Conservation (phyloP, 2,888 invertebrate species). For the Papilio demoleus region DNA sequence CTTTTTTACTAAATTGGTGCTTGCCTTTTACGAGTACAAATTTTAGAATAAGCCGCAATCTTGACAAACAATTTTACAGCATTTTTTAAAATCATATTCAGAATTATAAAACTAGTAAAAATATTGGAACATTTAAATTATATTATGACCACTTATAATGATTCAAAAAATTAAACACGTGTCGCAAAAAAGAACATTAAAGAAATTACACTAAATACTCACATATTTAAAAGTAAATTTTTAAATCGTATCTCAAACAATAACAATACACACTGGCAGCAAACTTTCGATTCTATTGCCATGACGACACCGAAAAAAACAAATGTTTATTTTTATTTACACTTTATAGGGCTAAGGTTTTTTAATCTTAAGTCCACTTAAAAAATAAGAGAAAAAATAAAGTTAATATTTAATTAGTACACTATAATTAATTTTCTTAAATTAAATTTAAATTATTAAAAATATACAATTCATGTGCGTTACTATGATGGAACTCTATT, state of each 20-base stretch:
- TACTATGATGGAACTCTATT: constrained; percentile 3
- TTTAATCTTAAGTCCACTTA: constrained; percentile 1
- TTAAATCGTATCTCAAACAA: constrained; percentile 25
- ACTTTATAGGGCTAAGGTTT: background rate
- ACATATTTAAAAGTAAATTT: constrained; percentile 29
- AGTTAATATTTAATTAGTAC: background rate
- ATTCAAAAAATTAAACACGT: too few species aligned
- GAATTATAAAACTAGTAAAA: too few species aligned
- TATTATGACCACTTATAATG: too few species aligned
- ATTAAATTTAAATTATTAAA: background rate
- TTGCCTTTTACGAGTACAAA: too few species aligned
- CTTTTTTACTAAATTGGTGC: too few species aligned
- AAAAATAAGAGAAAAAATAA: background rate
- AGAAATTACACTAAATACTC: background rate
- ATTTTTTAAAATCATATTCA: too few species aligned
- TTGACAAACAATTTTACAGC: too few species aligned
- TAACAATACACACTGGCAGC: constrained; percentile 10
- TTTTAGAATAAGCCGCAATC: too few species aligned
- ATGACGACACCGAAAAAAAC: constrained; percentile 17
- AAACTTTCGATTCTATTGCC: constrained; percentile 18
- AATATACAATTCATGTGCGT: constrained; percentile 2
- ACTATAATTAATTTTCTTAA: constrained; percentile 2
- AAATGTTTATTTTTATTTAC: background rate
- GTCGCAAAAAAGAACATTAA: too few species aligned
- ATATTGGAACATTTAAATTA: too few species aligned